A percentile compares a stretch with the other conserved stretches of the same genome.
Evolutionary conservation across 2,797 vertebrate genomes (phyloP).

Genomic region (Acrossocheilus wenchowensis): DNA sequence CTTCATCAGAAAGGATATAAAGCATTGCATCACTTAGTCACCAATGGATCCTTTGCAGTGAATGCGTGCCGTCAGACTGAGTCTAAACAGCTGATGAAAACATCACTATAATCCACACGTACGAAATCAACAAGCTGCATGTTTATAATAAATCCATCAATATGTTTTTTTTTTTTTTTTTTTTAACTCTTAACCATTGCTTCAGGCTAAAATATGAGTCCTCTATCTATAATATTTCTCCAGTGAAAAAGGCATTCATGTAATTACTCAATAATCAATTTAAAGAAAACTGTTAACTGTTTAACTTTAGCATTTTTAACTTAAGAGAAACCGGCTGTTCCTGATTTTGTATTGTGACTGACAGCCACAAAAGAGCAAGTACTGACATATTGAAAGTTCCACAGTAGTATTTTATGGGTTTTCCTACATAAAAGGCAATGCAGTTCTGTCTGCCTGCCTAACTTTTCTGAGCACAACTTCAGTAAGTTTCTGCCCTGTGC

Average conservation of each 20-base stretch:
- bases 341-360: neutral
- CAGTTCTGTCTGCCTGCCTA: neutral
- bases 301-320: neutral
- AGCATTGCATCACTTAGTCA: neutral
- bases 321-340: neutral
- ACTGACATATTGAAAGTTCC: neutral
- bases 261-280: neutral
- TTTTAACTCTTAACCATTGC: too few species aligned
- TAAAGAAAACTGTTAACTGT: neutral
- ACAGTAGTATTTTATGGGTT: slow-evolving; percentile 6
- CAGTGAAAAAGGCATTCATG: neutral
- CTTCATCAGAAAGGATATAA: too few species aligned
- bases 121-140: too few species aligned
- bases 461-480: slow-evolving; percentile 25
- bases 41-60: too few species aligned
- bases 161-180: too few species aligned
- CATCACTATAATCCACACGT: too few species aligned
- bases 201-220: neutral
- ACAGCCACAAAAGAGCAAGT: neutral
- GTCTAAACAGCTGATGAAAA: too few species aligned
- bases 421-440: neutral
- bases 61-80: too few species aligned
- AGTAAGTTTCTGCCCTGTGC: slow-evolving; percentile 53
- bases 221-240: neutral
- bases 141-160: too few species aligned